Conservation (phyloP, 2,888 invertebrate species). For the Ectemnius lituratus region DNA sequence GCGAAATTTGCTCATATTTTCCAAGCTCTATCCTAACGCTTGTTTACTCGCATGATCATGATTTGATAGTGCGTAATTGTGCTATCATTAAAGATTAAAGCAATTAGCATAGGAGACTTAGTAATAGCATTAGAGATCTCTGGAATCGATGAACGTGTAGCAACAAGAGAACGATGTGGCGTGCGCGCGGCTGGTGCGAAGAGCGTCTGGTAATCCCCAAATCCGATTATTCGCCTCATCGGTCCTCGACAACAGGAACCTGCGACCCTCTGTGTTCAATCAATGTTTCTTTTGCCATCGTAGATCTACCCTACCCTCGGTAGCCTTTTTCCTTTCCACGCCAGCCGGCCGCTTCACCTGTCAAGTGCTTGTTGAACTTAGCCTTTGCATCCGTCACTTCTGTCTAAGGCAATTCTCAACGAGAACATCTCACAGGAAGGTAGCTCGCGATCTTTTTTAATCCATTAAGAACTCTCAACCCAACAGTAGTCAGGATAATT, state of each 20-base stretch:
- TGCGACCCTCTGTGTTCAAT: constrained; percentile 54
- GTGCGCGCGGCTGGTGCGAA: constrained; percentile 63
- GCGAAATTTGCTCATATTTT: too few relatives aligned
- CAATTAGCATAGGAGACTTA: constrained; percentile 29
- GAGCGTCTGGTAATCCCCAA: constrained; percentile 72
- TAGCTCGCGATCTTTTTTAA: too few relatives aligned
- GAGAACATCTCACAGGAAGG: too few relatives aligned
- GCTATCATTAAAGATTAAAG: too few relatives aligned
- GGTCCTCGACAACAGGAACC: constrained; percentile 54
- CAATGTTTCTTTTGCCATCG: constrained; percentile 58
- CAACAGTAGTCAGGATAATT: too few relatives aligned
- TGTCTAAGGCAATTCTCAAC: too few relatives aligned
- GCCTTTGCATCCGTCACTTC: too few relatives aligned
- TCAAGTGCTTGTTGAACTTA: constrained; percentile 5
- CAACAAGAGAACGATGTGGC: constrained; percentile 17
- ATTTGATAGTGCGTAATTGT: too few relatives aligned
- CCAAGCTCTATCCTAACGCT: too few relatives aligned
- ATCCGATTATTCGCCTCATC: constrained; percentile 76
- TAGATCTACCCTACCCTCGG: constrained; percentile 20
- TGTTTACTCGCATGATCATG: too few relatives aligned
- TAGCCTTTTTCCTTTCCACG: constrained; percentile 25
- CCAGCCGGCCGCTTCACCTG: neutral
- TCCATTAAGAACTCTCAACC: too few relatives aligned
- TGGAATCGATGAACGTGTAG: constrained; percentile 53
- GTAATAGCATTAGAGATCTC: constrained; percentile 59